Evolutionary conservation across 2,113 vertebrate genomes (phyloP).

Genomic region (Brachyhypopomus occidentalis): DNA sequence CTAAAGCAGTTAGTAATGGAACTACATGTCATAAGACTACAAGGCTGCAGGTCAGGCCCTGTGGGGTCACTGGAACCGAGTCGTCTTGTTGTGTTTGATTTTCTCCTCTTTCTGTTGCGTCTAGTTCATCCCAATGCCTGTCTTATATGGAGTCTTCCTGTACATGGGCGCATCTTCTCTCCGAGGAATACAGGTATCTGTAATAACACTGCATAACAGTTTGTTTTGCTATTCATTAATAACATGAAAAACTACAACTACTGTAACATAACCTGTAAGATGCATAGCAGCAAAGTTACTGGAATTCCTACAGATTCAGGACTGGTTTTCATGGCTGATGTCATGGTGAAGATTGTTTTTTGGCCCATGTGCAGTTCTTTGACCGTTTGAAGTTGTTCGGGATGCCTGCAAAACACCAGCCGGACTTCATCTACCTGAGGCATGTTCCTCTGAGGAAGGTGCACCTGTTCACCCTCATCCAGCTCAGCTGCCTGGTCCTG

Average conservation of each 20-base stretch:
- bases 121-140: constrained; percentile 98
- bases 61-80: too few relatives aligned
- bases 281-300: neutral
- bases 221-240: neutral
- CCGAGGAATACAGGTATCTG: constrained; percentile 93
- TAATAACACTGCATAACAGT: neutral
- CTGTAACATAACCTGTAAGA: neutral
- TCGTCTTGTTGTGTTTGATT: constrained; percentile 10
- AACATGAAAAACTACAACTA: neutral
- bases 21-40: too few relatives aligned
- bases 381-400: constrained; percentile 92
- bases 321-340: neutral
- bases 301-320: neutral
- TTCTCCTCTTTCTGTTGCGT: constrained; percentile 23
- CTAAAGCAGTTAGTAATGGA: too few relatives aligned
- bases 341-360: neutral
- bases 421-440: constrained; percentile 97
- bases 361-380: constrained; percentile 80
- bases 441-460: constrained; percentile 97
- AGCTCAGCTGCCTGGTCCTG: constrained; percentile 89
- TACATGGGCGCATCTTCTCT: constrained; percentile 99
- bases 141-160: constrained; percentile 96
- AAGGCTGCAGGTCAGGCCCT: too few relatives aligned
- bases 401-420: constrained; percentile 98
- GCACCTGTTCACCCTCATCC: constrained; percentile 94